Evolutionary conservation across 2,113 vertebrate genomes (phyloP).

Genomic region (Athene noctua): DNA sequence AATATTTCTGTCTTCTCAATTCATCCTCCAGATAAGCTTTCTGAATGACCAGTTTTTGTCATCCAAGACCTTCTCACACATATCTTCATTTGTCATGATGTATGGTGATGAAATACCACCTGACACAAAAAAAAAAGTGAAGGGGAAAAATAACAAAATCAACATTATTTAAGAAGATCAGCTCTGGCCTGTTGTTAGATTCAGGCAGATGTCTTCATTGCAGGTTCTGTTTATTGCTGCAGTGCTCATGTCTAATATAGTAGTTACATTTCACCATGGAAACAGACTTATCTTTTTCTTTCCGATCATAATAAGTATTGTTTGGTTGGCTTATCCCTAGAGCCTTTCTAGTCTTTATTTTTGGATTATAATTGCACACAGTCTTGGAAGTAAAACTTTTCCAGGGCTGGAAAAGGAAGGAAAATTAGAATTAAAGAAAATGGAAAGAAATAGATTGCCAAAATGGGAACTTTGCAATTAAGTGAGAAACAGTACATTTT

Average conservation of each 20-base stretch:
- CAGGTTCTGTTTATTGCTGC: not conserved
- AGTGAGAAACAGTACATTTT: not conserved
- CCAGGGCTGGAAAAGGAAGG: not conserved
- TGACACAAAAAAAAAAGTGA: not conserved
- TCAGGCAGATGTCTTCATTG: not conserved
- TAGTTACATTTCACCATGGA: slow-evolving; percentile 12
- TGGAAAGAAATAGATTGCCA: not conserved
- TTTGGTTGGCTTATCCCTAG: not conserved
- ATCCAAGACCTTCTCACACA: not conserved
- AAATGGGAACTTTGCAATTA: not conserved
- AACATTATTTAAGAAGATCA: not conserved
- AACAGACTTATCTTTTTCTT: slow-evolving; percentile 16
- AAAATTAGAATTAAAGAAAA: not conserved
- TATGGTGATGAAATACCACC: not conserved
- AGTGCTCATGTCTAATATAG: not conserved
- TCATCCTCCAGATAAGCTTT: not conserved
- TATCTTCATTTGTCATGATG: not conserved
- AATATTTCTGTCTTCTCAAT: not conserved
- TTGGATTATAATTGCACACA: not conserved
- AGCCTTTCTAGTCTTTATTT: not conserved
- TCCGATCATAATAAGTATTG: not conserved
- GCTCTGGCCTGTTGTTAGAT: not conserved
- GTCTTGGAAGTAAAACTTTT: not conserved
- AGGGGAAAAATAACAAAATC: not conserved
- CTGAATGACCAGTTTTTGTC: not conserved